Base-by-base conservation (phyloP, 2,113 vertebrate genomes). In the Pseudolaguvia tuberculata region DNA sequence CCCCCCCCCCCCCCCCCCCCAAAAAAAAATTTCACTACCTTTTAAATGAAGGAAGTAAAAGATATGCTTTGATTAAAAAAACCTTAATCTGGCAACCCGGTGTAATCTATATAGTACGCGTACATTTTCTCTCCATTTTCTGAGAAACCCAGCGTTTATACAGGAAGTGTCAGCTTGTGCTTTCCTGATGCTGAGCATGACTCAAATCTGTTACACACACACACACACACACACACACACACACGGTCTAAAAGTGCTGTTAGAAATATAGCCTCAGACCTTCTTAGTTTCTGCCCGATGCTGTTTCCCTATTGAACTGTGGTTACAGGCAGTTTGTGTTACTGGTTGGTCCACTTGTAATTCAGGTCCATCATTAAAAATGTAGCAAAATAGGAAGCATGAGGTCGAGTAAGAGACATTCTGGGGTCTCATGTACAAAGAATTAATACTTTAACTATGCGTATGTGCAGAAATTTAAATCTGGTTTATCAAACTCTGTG, bases 101-200 rank as follows among this genome's bases (percentile, higher is more conserved):
- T 25, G 17, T 69, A 9, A 10, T 21, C 27, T 14, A 13, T 17
- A 1, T 21, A 29, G 3, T 25, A 11, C 11, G 48, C n/a, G 25
- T 17, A 29, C 25, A 42, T n/a, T 1, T 27, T 12, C 13, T 21
- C 17, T 31, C 15, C 6, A 3, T 57, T 5, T n/a, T 48, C 39
- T 63, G 72, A 78, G 18, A 31, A 20, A 29, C n/a, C 4, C 23
- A n/a, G 52, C 18, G 9, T 53, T 73, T 12, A 70, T 55, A 68
- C 75, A 77, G 75, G 75, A 77, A 77, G 31, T 42, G 39, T n/a
- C 48, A 35, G 65, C 66, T 51, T 6, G 8, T 21, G 17, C 56
- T 61, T 27, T 62, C 52, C 8, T 25, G 23, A 59, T 18, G 7
- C 52, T 62, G 27, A 29, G 25, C 48, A 48, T 57, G 68, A 70